Base-by-base conservation (phyloP, 2,888 invertebrate species). In the Acanthosepion pharaonis region DNA sequence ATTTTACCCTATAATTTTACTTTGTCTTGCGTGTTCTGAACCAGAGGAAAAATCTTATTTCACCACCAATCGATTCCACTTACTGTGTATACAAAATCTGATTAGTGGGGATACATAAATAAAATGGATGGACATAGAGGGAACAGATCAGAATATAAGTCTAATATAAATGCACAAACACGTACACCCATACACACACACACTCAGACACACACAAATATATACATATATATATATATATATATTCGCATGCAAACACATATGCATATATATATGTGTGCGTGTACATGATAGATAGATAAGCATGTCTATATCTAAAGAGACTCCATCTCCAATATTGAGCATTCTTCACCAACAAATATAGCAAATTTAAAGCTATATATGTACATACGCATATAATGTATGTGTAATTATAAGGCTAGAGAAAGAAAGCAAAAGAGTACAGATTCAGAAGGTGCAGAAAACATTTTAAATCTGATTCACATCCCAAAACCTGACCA, bases 1-100 rank as follows among this genome's bases (percentile, higher is more conserved):
- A 78, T 78, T 78, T 78, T 33, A n/a, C 78, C 78, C n/a, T 33
- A 33, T 78, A 78, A 78, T 78, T 78, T 78, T 78, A 33, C 78
- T 78, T 78, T 78, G 78, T 78, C 78, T 78, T 78, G 9, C 23
- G 78, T n/a, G 78, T 15, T 78, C 15, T n/a, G n/a, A 33, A 78
- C 78, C 78, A 33, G 78, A 78, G 78, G 78, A 78, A 78, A 78
- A 78, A 78, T 78, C 78, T n/a, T 78, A 78, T 78, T 78, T 78
- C 78, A 33, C 78, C 78, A 78, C 78, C 78, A n/a, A 78, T 78
- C 78, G 78, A 78, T 78, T 78, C 78, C 78, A 78, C 78, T 78
- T 78, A 78, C 33, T n/a, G n/a, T n/a, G 78, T 15, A 78, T 78
- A 78, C 78, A 78, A 78, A 78, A 78, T 78, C 33, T 78, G 78